phyloP scores from a whole-genome alignment of 2,113 vertebrate genomes.

The Vireo altiloquus region DNA sequence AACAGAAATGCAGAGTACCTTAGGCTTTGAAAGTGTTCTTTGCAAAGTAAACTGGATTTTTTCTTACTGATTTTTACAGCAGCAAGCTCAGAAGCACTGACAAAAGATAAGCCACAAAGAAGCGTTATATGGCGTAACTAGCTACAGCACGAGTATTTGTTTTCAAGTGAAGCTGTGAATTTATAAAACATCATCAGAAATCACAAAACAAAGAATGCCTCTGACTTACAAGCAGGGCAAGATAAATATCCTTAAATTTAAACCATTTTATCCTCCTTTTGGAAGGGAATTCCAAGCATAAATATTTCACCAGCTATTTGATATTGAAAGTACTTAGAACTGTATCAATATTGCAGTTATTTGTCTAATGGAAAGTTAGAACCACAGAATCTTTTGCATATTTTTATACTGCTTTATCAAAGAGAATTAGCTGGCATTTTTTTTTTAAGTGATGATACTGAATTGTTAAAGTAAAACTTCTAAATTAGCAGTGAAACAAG shows the following conservation, averaged over 20 bases:
- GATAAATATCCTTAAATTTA: neutral
- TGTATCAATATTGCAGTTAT: neutral
- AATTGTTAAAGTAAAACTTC: neutral
- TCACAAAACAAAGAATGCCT: neutral
- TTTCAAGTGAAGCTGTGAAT: neutral
- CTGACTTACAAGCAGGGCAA: neutral
- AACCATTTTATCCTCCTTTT: neutral
- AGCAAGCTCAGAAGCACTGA: neutral
- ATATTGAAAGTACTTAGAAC: neutral
- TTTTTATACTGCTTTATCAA: neutral
- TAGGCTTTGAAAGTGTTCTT: neutral
- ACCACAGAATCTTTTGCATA: neutral
- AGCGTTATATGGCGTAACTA: neutral
- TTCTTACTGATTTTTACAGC: neutral
- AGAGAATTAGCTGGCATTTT: neutral
- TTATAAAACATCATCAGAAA: neutral
- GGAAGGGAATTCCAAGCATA: neutral
- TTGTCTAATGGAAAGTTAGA: neutral
- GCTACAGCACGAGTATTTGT: neutral
- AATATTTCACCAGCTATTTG: neutral
- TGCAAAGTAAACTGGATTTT: neutral
- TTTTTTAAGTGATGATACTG: neutral
- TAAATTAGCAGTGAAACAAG: neutral
- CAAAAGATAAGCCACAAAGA: neutral
- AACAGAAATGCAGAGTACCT: neutral